phyloP scores from a whole-genome alignment of 2,888 invertebrate species.

The Monochamus alternatus region DNA sequence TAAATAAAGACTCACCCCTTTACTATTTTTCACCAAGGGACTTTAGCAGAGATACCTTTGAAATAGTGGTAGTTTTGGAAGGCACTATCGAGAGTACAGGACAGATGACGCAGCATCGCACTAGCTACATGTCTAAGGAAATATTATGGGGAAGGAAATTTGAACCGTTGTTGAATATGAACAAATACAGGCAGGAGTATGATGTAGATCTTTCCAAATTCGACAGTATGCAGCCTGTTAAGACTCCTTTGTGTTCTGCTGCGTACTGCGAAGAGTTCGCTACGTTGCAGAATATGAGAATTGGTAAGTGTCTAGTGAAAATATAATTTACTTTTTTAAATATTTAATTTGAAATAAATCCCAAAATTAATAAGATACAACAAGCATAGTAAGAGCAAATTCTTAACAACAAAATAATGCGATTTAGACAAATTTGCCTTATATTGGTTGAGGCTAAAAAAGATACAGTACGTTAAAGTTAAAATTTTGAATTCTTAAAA shows the following conservation, averaged over 20 bases:
- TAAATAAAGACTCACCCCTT: constrained; percentile 87
- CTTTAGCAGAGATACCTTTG: constrained; percentile 80
- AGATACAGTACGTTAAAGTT: too few species aligned
- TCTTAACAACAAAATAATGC: too few species aligned
- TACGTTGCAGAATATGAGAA: constrained; percentile 5
- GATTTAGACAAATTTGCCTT: too few species aligned
- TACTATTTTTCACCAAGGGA: constrained; percentile 90
- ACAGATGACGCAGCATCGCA: constrained; percentile 52
- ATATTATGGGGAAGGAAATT: constrained; percentile 53
- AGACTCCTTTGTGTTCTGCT: constrained; percentile 52
- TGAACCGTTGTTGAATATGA: constrained; percentile 41
- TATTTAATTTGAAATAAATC: too few species aligned
- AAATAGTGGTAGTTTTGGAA: constrained; percentile 53
- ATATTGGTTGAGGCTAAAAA: too few species aligned
- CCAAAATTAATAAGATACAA: too few species aligned
- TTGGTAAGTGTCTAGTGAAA: constrained; percentile 11
- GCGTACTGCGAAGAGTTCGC: constrained; percentile 34
- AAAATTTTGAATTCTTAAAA: too few species aligned
- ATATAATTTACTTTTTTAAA: too few species aligned
- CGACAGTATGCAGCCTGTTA: constrained; percentile 43
- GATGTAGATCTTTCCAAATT: constrained; percentile 54
- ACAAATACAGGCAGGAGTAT: constrained; percentile 46
- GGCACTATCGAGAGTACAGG: constrained; percentile 53
- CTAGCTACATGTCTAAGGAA: constrained; percentile 53
- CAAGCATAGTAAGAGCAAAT: too few species aligned